A percentile compares a stretch with the other conserved stretches of the same genome.
These are phyloP conservation scores for Drosophila mayaguana DNA, from an alignment of 2,888 invertebrate genomes.

Conservation along the genomic window DNA sequence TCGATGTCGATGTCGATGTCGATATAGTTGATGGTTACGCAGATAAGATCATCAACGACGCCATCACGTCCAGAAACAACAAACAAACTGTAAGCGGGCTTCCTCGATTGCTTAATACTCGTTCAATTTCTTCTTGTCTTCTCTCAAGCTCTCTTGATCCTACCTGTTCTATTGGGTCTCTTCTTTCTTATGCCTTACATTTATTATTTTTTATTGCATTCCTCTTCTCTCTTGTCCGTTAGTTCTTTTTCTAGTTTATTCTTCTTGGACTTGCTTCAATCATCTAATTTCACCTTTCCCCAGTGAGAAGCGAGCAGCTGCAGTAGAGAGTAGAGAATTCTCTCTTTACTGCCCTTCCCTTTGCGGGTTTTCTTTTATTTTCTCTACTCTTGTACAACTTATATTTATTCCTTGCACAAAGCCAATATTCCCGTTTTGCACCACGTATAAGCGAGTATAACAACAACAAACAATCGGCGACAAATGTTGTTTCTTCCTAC, in stretches of 20 bases:
- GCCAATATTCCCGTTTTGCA: not conserved
- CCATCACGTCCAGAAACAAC: constrained; percentile 1
- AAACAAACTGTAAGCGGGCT: not conserved
- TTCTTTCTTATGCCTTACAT: too few relatives aligned
- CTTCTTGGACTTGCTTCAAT: too few relatives aligned
- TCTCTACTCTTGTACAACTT: too few relatives aligned
- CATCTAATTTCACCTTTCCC: not conserved
- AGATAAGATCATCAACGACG: constrained; percentile 46
- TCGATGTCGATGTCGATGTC: too few relatives aligned
- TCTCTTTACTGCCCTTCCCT: too few relatives aligned
- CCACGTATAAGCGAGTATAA: not conserved
- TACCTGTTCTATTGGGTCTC: not conserved
- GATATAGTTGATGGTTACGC: not conserved
- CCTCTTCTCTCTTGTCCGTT: too few relatives aligned
- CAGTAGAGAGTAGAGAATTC: too few relatives aligned
- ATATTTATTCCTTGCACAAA: not conserved
- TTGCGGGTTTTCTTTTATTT: too few relatives aligned
- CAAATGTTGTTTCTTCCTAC: constrained; percentile 45
- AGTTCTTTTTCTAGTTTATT: too few relatives aligned
- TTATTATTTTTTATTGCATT: too few relatives aligned
- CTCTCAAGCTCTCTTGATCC: not conserved
- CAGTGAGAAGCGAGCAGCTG: too few relatives aligned
- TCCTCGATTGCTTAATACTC: not conserved
- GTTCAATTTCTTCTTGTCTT: not conserved
- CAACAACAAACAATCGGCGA: not conserved